These are phyloP conservation scores for Rafetus swinhoei DNA, from an alignment of 2,113 vertebrate genomes.

Conservation along the genomic window DNA sequence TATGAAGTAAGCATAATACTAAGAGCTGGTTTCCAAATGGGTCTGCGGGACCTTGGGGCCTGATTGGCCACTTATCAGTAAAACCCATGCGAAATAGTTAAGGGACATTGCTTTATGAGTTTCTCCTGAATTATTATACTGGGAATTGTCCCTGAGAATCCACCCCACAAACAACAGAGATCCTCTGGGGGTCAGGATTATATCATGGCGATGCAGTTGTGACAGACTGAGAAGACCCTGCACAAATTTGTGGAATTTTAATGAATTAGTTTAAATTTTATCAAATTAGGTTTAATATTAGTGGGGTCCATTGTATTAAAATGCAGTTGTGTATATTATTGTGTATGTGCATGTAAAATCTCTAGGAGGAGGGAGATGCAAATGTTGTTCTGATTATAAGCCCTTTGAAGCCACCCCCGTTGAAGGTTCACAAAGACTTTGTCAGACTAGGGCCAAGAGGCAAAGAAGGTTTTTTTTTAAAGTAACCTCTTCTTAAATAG, in stretches of 20 bases:
- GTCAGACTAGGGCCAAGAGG: background rate
- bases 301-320: background rate
- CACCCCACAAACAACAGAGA: background rate
- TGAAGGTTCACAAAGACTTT: background rate
- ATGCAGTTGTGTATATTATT: background rate
- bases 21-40: background rate
- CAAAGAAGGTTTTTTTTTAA: background rate
- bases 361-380: background rate
- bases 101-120: rapidly evolving
- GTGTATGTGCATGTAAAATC: background rate
- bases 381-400: background rate
- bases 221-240: background rate
- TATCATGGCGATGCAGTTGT: background rate
- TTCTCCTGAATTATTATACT: background rate
- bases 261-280: background rate
- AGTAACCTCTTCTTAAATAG: background rate
- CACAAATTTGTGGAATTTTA: background rate
- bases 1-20: background rate
- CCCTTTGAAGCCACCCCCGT: background rate
- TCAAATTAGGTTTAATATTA: background rate
- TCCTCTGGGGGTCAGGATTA: background rate
- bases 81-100: background rate
- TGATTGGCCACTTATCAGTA: background rate
- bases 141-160: background rate
- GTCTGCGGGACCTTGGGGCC: background rate